A percentile compares a stretch with the other conserved stretches of the same genome.
Evolutionary conservation across 2,797 vertebrate species (phyloP).

Genomic region (Tenualosa ilisha): DNA sequence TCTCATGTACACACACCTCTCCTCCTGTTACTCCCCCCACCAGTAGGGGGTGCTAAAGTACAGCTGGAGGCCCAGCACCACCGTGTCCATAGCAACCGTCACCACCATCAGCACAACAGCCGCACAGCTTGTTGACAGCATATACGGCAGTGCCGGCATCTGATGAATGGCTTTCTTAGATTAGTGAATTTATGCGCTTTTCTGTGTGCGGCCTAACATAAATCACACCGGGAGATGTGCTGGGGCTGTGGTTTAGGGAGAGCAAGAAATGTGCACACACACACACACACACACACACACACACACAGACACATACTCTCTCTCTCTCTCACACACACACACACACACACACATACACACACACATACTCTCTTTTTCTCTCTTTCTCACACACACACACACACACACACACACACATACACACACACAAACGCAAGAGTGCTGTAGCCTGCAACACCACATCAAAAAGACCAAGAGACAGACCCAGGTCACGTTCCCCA

Average conservation of each 20-base stretch:
- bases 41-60: conserved; percentile 35
- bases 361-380: no score
- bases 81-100: not conserved
- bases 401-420: not conserved
- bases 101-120: not conserved
- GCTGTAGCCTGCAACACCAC: not conserved
- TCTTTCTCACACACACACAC: not conserved
- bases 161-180: conserved; percentile 44
- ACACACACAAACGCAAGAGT: not conserved
- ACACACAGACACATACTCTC: no score
- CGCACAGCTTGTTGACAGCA: conserved; percentile 1
- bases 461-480: not conserved
- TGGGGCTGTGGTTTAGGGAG: not conserved
- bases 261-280: not conserved
- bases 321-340: no score
- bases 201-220: conserved; percentile 34
- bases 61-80: not conserved
- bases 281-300: not conserved
- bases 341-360: no score
- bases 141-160: conserved; percentile 25
- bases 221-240: conserved; percentile 37
- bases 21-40: conserved; percentile 19
- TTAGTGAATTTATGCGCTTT: conserved; percentile 44
- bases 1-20: not conserved
- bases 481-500: not conserved